Evolutionary conservation across 1,140 invertebrate genomes (phyloP).

Genomic region (Drosophila bocki): DNA sequence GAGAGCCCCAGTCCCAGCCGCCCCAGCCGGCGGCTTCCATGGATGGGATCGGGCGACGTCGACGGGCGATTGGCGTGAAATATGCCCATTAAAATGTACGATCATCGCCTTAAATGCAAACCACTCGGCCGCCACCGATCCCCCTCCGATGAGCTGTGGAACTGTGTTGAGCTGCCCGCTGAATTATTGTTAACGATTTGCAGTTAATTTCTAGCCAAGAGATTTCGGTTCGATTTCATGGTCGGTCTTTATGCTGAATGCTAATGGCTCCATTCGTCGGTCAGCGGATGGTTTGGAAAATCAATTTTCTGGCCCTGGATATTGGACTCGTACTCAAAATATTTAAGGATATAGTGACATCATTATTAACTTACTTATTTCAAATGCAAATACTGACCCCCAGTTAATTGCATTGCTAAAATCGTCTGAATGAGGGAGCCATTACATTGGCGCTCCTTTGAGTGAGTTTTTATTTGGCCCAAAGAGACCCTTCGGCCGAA

Average conservation of each 20-base stretch:
- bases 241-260: slow-evolving; percentile 68
- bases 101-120: slow-evolving; percentile 69
- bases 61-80: slow-evolving; percentile 59
- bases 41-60: slow-evolving; percentile 9
- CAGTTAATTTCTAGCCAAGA: slow-evolving; percentile 68
- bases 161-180: slow-evolving; percentile 31
- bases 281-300: slow-evolving; percentile 24
- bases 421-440: not conserved
- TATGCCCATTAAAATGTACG: slow-evolving; percentile 70
- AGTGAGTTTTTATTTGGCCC: slow-evolving; percentile 5
- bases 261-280: slow-evolving; percentile 67
- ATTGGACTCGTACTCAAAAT: not conserved
- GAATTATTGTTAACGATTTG: slow-evolving; percentile 81
- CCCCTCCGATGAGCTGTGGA: slow-evolving; percentile 2
- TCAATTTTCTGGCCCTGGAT: not conserved
- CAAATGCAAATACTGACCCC: not conserved
- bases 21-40: not conserved
- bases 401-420: not conserved
- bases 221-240: slow-evolving; percentile 63
- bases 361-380: not conserved
- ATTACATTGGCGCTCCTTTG: not conserved
- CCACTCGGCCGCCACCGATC: slow-evolving; percentile 27
- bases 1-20: slow-evolving; percentile 18
- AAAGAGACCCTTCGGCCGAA: slow-evolving; percentile 6
- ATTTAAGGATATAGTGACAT: not conserved